Evolutionary conservation across 2,113 vertebrate species (phyloP), one percentile per base, ranked within the genome.

Genomic region (Odontophorus gujanensis): DNA sequence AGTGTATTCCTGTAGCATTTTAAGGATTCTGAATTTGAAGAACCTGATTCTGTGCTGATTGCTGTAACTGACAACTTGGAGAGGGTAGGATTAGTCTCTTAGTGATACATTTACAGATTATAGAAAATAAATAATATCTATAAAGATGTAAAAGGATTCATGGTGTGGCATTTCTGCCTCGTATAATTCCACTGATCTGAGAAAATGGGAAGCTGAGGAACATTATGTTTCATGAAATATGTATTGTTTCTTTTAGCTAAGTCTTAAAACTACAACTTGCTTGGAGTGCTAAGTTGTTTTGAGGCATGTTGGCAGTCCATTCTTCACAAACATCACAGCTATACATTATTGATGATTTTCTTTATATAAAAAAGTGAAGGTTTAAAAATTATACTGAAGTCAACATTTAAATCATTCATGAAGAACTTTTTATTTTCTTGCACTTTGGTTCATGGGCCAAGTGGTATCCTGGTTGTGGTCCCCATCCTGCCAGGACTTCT

Each of bases 301-400:
- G 32, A 88, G 53, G 30, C 40, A 66, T 50, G 75, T 68, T 7
- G 30, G 38, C 26, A 58, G n/a, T 59, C 36, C 24, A 48, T 89
- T 30, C 20, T 24, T 78, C 50, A 55, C 38, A 65, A 81, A 80
- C 7, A 32, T 67, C 66, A 50, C 17, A 74, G 76, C 34, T 21
- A 68, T 40, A 20, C 4, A 7, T 66, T 81, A 8, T 26, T 51
- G 42, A 25, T 0, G 0, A 8, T 18, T 12, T 22, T 65, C 50
- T 72, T 71, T 18, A 11, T 66, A 74, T 11, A 36, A 67, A 59
- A 85, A 67, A 11, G 5, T 59, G 11, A 58, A 32, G 14, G 19
- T 75, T 71, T 9, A 72, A 72, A 55, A 7, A 34, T 57, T 28
- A 74, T 17, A 61, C 71, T 90, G 36, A 88, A 75, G 81, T 86